These are phyloP conservation scores for Tricholauxania praeusta DNA, from an alignment of 2,888 invertebrate species.

Conservation along the genomic window DNA sequence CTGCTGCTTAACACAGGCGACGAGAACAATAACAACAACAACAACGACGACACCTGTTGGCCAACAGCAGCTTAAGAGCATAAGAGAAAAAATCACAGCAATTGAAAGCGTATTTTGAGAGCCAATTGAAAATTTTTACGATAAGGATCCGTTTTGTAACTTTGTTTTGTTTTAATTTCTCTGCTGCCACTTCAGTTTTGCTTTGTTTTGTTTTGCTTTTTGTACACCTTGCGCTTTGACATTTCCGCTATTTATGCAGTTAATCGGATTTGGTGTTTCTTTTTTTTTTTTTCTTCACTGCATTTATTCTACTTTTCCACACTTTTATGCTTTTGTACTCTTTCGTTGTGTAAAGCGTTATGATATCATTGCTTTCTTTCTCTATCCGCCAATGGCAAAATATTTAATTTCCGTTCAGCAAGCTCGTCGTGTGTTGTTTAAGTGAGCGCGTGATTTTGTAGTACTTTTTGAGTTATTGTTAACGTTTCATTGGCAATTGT, in stretches of 20 bases:
- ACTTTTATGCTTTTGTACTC: not conserved
- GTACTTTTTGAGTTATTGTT: not conserved
- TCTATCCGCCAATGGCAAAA: not conserved
- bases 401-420: constrained; percentile 26
- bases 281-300: no score
- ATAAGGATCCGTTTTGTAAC: not conserved
- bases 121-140: no score
- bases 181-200: constrained; percentile 11
- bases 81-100: no score
- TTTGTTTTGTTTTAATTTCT: constrained; percentile 28
- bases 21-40: no score
- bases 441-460: constrained; percentile 13
- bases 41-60: constrained; percentile 14
- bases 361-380: not conserved
- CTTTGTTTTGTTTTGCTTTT: no score
- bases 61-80: not conserved
- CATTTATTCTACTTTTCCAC: no score
- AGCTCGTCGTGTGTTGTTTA: constrained; percentile 3
- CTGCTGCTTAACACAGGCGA: constrained; percentile 6
- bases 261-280: constrained; percentile 16
- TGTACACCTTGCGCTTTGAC: no score
- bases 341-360: not conserved
- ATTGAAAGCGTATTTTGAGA: no score
- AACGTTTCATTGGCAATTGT: not conserved
- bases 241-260: constrained; percentile 14